Percentiles rank a stretch among this genome's conserved stretches.
Evolutionary conservation across 2,888 invertebrate species (phyloP).

Genomic region (Fragum fragum): DNA sequence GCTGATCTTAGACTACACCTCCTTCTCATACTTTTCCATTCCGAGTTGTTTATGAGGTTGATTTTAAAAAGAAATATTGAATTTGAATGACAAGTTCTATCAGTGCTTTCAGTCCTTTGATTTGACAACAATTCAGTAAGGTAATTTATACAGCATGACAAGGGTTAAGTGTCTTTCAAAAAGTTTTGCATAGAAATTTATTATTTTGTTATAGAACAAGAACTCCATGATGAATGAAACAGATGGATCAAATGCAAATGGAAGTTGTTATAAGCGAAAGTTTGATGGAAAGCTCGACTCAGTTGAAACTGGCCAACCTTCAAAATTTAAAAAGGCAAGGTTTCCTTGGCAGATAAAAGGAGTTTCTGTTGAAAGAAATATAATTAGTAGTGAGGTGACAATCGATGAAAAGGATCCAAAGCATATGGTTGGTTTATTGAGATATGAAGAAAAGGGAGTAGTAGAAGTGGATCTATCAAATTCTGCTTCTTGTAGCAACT

Average conservation of each 20-base stretch:
- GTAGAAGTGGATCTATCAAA: slow-evolving; percentile 5
- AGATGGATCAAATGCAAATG: background rate
- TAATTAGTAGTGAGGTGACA: slow-evolving; percentile 17
- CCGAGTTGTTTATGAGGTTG: no score
- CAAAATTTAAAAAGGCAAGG: slow-evolving; percentile 44
- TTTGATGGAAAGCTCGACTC: background rate
- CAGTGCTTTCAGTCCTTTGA: no score
- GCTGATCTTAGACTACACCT: no score
- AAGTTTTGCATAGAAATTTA: no score
- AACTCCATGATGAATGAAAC: background rate
- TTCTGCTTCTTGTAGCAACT: background rate
- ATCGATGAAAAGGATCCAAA: slow-evolving; percentile 2
- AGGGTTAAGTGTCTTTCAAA: no score
- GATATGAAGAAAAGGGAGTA: slow-evolving; percentile 19
- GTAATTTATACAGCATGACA: no score
- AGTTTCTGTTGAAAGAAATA: slow-evolving; percentile 20
- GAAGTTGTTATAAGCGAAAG: slow-evolving; percentile 25
- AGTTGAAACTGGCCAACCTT: background rate
- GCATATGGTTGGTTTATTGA: slow-evolving; percentile 16
- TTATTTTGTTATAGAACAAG: no score
- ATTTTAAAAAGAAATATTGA: no score
- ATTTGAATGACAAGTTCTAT: no score
- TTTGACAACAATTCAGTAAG: no score
- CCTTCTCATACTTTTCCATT: no score
- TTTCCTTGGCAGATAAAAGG: slow-evolving; percentile 63